Base-by-base conservation (phyloP, 2,888 invertebrate species). In the Dorcus parallelipipedus region DNA sequence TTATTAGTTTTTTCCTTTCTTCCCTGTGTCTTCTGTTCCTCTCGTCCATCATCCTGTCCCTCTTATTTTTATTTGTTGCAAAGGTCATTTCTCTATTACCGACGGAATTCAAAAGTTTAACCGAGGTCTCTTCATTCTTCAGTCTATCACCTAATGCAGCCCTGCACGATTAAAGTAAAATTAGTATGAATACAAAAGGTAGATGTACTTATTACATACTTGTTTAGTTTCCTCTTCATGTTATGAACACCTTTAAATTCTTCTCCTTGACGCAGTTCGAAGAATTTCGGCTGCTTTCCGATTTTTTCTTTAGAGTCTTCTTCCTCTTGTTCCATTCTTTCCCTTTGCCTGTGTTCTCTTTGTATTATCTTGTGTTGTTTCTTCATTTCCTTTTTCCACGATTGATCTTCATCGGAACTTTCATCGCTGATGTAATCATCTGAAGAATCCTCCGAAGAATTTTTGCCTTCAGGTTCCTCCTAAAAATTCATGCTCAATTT, bases 61-160 rank as follows among this genome's bases (percentile, higher is more conserved):
- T 77, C 62, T 83, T 84, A 62, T 81, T 80, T 61, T 83, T 83
- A 64, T 83, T 83, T 68, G 88, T 82, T 3, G 82, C 82, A 70
- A 93, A 94, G 17, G 88, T 89, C 88, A 93, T 91, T 79, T 92
- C 90, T 53, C 87, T 83, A 73, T 89, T 92, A 45, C 93, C 88
- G 9, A 84, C 76, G 0, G 89, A 79, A 67, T 89, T 79, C 63
- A 84, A 70, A 70, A 86, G 70, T 74, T 80, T 75, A 69, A 83
- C 75, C 69, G 78, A 52, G 71, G 80, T 75, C 47, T 83, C 82
- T 69, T 90, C 87, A 62, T 80, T 82, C 52, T 81, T 76, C 23
- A 94, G 76, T 67, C 94, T 81, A 62, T 93, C 91, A 26, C 89
- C 92, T 33, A 95, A 80, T 67, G 85, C 85, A 40, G 84, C 78